These are phyloP conservation scores for Eriosoma lanigerum DNA, from an alignment of 1,140 invertebrate genomes.

Conservation along the genomic window DNA sequence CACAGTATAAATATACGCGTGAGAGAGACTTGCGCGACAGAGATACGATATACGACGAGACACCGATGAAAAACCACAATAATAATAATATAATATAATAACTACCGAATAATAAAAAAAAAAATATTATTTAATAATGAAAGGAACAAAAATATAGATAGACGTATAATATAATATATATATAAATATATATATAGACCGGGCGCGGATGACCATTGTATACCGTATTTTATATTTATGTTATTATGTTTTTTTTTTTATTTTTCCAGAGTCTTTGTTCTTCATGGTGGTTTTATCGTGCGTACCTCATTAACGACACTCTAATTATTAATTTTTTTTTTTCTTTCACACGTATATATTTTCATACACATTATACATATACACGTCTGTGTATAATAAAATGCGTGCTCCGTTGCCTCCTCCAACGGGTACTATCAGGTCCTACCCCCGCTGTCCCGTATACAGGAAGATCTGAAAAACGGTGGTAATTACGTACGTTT, in stretches of 20 bases:
- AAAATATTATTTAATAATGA: constrained; percentile 25
- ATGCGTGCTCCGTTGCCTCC: not conserved
- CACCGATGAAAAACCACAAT: constrained; percentile 46
- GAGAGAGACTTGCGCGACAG: not conserved
- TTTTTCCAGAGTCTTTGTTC: constrained; percentile 22
- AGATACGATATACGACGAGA: not conserved
- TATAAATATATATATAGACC: not conserved
- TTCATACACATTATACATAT: too few species aligned
- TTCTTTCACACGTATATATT: constrained; percentile 30
- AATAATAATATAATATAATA: constrained; percentile 47
- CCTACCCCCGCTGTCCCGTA: not conserved
- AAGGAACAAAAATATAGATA: constrained; percentile 28
- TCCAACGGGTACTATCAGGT: not conserved
- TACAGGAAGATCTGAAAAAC: not conserved
- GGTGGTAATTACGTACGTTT: too few species aligned
- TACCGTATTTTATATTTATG: not conserved
- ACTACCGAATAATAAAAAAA: constrained; percentile 21
- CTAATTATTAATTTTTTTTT: constrained; percentile 51
- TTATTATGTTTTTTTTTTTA: not conserved
- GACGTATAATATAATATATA: not conserved
- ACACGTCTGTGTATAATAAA: not conserved
- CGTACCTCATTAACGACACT: constrained; percentile 49
- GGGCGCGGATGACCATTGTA: constrained; percentile 40
- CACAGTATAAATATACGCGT: not conserved
- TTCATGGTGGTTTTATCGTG: constrained; percentile 50